phyloP scores from a whole-genome alignment of 2,888 invertebrate genomes.

The Ornithoptera priamus region DNA sequence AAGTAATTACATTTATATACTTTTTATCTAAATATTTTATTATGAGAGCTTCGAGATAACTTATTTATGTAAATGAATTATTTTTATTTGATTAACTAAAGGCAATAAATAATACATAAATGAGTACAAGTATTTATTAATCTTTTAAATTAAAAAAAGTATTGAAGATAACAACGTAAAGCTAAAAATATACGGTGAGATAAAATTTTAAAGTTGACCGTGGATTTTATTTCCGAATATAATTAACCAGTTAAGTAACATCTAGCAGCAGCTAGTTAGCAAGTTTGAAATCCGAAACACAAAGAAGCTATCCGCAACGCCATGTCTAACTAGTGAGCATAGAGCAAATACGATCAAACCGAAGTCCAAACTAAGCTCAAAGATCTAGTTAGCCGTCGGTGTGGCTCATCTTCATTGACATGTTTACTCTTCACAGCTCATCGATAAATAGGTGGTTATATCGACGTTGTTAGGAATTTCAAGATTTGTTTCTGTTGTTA shows the following conservation, averaged over 20 bases:
- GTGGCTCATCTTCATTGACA: constrained; percentile 59
- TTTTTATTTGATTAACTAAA: too few species aligned
- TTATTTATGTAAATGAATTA: too few species aligned
- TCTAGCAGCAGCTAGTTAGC: constrained; percentile 69
- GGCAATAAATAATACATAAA: too few species aligned
- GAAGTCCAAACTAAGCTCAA: constrained; percentile 70
- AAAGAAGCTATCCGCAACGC: constrained; percentile 72
- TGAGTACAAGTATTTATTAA: too few species aligned
- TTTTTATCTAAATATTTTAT: too few species aligned
- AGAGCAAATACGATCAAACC: constrained; percentile 70
- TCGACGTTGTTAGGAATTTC: not conserved
- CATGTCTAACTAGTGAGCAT: constrained; percentile 69
- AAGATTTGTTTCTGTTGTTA: not conserved
- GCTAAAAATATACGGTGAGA: not conserved
- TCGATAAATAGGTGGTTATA: constrained; percentile 4
- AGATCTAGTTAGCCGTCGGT: constrained; percentile 73
- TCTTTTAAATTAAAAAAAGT: too few species aligned
- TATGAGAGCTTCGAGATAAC: too few species aligned
- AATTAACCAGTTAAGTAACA: constrained; percentile 39
- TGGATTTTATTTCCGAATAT: not conserved
- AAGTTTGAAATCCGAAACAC: constrained; percentile 67
- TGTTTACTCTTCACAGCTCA: constrained; percentile 41
- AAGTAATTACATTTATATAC: too few species aligned
- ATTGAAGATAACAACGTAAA: not conserved
- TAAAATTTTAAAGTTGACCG: not conserved